Conservation (phyloP, 2,797 vertebrate species). For the Silurus aristotelis region DNA sequence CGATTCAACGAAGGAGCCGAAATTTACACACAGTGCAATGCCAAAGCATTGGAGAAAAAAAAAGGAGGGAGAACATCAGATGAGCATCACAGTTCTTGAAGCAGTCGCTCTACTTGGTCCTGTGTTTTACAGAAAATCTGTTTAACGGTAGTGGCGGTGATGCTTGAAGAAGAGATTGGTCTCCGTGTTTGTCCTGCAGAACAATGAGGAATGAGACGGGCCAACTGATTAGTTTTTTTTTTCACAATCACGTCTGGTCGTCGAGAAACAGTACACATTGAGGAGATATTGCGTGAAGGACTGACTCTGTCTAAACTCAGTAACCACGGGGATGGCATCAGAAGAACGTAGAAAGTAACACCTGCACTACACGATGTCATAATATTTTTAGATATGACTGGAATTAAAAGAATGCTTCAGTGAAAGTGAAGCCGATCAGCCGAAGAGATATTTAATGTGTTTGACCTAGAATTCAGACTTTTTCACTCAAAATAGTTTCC, state of each 20-base stretch:
- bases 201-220: conserved; percentile 6
- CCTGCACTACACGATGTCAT: neutral
- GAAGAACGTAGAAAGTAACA: neutral
- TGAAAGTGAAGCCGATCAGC: neutral
- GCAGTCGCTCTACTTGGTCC: conserved; percentile 28
- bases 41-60: conserved; percentile 46
- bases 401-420: conserved; percentile 12
- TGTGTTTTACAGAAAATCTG: conserved; percentile 34
- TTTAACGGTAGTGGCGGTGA: conserved; percentile 19
- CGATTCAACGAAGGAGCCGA: conserved; percentile 34
- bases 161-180: neutral
- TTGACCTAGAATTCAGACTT: neutral
- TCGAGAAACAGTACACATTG: neutral
- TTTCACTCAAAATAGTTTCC: conserved; percentile 12
- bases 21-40: conserved; percentile 48
- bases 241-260: neutral
- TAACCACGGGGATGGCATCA: neutral
- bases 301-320: conserved; percentile 7
- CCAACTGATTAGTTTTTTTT: neutral
- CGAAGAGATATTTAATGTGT: neutral
- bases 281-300: neutral
- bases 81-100: conserved; percentile 49
- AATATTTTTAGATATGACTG: conserved; percentile 8
- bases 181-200: neutral
- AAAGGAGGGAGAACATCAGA: neutral